Percentiles rank a stretch among this genome's conserved stretches.
phyloP scores from a whole-genome alignment of 2,797 vertebrate species.

The Melanotaenia pygmaea region DNA sequence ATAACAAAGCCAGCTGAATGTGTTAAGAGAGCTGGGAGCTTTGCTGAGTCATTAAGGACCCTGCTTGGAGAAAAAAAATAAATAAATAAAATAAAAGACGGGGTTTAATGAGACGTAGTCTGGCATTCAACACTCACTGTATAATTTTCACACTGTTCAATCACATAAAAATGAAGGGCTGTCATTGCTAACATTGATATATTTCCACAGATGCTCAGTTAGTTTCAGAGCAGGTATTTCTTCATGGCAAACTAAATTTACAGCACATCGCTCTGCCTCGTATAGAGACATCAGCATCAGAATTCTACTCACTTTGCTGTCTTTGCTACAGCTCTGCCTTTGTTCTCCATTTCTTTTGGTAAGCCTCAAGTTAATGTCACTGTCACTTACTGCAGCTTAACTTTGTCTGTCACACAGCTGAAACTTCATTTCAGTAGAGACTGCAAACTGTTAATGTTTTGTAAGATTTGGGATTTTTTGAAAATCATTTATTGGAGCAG shows the following conservation, averaged over 20 bases:
- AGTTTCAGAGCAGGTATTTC: slow-evolving; percentile 50
- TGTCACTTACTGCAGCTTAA: slow-evolving; percentile 49
- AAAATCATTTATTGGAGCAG: too few relatives aligned
- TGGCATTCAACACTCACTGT: slow-evolving; percentile 24
- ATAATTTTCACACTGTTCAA: slow-evolving; percentile 53
- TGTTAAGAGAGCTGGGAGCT: slow-evolving; percentile 29
- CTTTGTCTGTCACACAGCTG: slow-evolving; percentile 38
- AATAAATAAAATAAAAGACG: slow-evolving; percentile 11
- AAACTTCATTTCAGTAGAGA: slow-evolving; percentile 37
- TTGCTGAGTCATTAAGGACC: slow-evolving; percentile 33
- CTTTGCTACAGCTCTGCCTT: slow-evolving; percentile 50
- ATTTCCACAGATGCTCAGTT: slow-evolving; percentile 67
- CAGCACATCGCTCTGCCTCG: slow-evolving; percentile 64
- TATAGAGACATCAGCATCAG: slow-evolving; percentile 52
- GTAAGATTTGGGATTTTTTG: neutral
- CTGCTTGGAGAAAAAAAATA: slow-evolving; percentile 32
- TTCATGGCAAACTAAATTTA: slow-evolving; percentile 60
- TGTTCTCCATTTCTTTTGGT: slow-evolving; percentile 40
- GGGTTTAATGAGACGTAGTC: slow-evolving; percentile 46
- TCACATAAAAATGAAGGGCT: slow-evolving; percentile 50
- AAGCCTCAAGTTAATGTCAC: slow-evolving; percentile 52
- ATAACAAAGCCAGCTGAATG: slow-evolving; percentile 27
- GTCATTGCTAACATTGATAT: slow-evolving; percentile 66
- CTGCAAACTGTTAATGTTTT: too few relatives aligned
- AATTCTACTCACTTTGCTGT: slow-evolving; percentile 49